Percentiles rank a stretch among this genome's conserved stretches.
Conservation (phyloP, 2,113 vertebrate genomes). For the Anthoscopus minutus region DNA sequence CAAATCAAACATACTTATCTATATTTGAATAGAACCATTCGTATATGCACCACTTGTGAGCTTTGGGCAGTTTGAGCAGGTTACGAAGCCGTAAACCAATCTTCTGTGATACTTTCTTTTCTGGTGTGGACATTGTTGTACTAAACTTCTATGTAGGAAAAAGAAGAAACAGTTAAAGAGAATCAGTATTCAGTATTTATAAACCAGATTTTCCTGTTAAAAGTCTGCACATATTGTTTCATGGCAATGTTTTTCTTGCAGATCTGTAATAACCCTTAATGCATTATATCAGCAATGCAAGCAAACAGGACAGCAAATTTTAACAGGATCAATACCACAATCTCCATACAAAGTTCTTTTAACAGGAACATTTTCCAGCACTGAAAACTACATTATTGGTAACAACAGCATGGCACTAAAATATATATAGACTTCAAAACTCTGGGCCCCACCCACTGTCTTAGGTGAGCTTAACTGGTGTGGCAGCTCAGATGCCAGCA, state of each 20-base stretch:
- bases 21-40: slow-evolving; percentile 99
- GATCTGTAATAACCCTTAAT: not conserved
- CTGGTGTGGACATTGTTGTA: slow-evolving; percentile 84
- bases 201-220: not conserved
- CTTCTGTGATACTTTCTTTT: slow-evolving; percentile 94
- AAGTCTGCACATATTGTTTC: not conserved
- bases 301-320: not conserved
- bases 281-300: not conserved
- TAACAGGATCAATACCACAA: not conserved
- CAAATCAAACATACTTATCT: slow-evolving; percentile 83
- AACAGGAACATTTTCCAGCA: not conserved
- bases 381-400: not conserved
- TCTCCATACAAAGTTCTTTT: not conserved
- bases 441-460: not conserved
- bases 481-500: not conserved
- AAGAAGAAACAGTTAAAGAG: not conserved
- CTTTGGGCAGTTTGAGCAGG: slow-evolving; percentile 96
- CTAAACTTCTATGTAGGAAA: slow-evolving; percentile 82
- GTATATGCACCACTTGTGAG: slow-evolving; percentile 99
- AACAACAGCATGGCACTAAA: not conserved
- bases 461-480: not conserved
- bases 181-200: not conserved
- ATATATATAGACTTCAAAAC: not conserved
- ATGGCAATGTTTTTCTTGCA: not conserved
- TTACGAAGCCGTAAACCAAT: slow-evolving; percentile 94